Conservation (phyloP, 2,113 vertebrate genomes). For the Ovibos moschatus region DNA sequence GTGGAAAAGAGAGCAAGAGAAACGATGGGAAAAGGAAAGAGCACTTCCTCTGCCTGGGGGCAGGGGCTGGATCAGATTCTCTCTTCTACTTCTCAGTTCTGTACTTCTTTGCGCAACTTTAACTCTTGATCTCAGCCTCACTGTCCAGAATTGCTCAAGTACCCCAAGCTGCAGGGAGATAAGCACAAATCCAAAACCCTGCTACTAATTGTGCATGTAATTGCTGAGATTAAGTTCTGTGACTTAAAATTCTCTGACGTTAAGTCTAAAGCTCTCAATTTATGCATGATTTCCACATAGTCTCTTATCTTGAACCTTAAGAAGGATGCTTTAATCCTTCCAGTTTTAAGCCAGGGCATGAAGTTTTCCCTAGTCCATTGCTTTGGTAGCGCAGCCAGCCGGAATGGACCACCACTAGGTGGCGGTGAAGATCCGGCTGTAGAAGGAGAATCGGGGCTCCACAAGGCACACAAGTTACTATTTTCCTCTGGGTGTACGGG, state of each 20-base stretch:
- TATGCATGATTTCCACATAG: neutral
- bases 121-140: slow-evolving; percentile 5
- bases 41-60: neutral
- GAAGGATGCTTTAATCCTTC: neutral
- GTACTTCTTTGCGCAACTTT: neutral
- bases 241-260: slow-evolving; percentile 29
- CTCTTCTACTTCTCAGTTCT: neutral
- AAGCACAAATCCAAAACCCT: slow-evolving; percentile 1
- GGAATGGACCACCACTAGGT: neutral
- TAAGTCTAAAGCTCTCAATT: slow-evolving; percentile 18
- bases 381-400: neutral
- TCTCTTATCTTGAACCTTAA: slow-evolving; percentile 18
- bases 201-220: slow-evolving; percentile 18
- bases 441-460: neutral
- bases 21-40: neutral
- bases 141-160: neutral
- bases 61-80: neutral
- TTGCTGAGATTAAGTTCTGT: slow-evolving; percentile 28
- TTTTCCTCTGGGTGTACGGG: neutral
- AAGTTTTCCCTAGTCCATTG: neutral
- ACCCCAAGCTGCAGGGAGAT: neutral
- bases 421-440: slow-evolving; percentile 29
- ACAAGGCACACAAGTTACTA: fast-evolving
- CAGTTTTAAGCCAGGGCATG: neutral
- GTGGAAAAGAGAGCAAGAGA: neutral